Evolutionary conservation across 2,888 invertebrate species (phyloP).

Genomic region (Trypoxylon attenuatum): DNA sequence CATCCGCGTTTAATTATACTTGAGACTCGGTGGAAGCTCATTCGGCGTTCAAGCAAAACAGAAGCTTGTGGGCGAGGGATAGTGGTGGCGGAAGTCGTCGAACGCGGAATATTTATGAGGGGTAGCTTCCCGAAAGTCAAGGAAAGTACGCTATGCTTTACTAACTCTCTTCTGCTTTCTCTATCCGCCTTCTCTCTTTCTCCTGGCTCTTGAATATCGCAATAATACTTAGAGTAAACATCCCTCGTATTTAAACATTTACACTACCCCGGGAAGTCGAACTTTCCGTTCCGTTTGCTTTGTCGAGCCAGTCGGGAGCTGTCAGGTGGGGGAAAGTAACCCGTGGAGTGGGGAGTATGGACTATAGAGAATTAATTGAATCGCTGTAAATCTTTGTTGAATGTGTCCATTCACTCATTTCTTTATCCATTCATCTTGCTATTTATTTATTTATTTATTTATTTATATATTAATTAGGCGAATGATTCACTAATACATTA

Average conservation of each 20-base stretch:
- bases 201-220: constrained; percentile 31
- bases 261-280: constrained; percentile 17
- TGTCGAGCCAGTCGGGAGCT: constrained; percentile 26
- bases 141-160: constrained; percentile 2
- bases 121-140: constrained; percentile 6
- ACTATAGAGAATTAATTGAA: too few relatives aligned
- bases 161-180: constrained; percentile 13
- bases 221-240: constrained; percentile 42
- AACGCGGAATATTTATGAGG: constrained; percentile 27
- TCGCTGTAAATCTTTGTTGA: too few relatives aligned
- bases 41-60: too few relatives aligned
- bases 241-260: constrained; percentile 39
- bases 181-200: too few relatives aligned
- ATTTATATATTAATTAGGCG: too few relatives aligned
- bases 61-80: background rate
- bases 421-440: too few relatives aligned
- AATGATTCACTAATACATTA: too few relatives aligned
- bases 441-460: too few relatives aligned
- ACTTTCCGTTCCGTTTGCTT: constrained; percentile 37
- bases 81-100: background rate
- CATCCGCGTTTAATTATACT: too few relatives aligned
- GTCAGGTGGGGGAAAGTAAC: constrained; percentile 1
- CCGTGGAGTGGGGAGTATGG: too few relatives aligned
- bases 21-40: too few relatives aligned
- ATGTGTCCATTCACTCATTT: too few relatives aligned